phyloP scores from a whole-genome alignment of 2,888 invertebrate genomes.

The Melikaiella ostensackeni region DNA sequence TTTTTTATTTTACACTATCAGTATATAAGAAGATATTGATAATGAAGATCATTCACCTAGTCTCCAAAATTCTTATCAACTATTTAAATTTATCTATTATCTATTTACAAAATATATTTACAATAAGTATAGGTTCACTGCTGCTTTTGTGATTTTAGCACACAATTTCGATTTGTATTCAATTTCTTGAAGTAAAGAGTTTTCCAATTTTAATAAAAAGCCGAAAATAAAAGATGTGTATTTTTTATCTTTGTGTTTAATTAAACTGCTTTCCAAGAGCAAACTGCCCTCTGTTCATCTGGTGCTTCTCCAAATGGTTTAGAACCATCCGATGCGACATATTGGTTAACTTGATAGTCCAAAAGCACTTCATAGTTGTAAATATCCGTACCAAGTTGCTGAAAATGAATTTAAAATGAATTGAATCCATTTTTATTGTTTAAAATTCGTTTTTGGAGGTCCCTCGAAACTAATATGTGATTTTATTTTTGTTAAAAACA shows the following conservation, averaged over 20 bases:
- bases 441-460: no score
- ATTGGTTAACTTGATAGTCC: conserved; percentile 90
- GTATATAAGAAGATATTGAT: not conserved
- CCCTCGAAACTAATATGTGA: no score
- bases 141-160: not conserved
- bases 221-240: no score
- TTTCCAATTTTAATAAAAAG: not conserved
- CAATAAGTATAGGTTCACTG: conserved; percentile 4
- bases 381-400: conserved; percentile 90
- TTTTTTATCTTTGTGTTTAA: conserved; percentile 42
- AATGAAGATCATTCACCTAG: not conserved
- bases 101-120: conserved; percentile 36
- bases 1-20: not conserved
- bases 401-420: conserved; percentile 62
- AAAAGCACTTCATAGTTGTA: conserved; percentile 87
- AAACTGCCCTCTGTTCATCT: conserved; percentile 86
- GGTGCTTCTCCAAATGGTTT: conserved; percentile 87
- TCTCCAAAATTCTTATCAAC: not conserved
- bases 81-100: conserved; percentile 1
- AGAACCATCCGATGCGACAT: conserved; percentile 84
- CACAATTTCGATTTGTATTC: not conserved
- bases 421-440: no score
- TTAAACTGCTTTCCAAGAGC: conserved; percentile 85
- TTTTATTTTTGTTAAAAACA: no score
- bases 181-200: not conserved